Conservation (phyloP, 2,113 vertebrate species). For the Gyps fulvus region DNA sequence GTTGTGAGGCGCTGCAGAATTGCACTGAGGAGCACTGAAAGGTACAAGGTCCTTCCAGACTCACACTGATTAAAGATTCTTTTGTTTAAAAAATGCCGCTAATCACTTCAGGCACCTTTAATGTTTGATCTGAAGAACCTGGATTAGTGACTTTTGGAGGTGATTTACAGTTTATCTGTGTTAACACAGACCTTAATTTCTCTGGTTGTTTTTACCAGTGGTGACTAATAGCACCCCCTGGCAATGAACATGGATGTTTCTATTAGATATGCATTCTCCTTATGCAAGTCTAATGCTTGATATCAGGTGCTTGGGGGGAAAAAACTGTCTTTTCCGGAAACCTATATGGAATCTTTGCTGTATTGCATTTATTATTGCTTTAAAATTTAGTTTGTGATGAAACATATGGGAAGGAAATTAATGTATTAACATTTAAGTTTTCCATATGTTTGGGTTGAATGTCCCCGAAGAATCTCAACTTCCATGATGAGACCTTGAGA, state of each 20-base stretch:
- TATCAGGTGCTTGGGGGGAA: not conserved
- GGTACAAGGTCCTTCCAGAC: not conserved
- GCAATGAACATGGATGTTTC: not conserved
- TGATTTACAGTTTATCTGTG: not conserved
- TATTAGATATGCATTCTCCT: not conserved
- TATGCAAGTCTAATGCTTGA: not conserved
- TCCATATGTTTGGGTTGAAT: not conserved
- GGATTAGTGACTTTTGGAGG: not conserved
- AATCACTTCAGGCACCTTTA: not conserved
- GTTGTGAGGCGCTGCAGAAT: not conserved
- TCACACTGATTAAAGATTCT: not conserved
- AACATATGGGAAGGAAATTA: not conserved
- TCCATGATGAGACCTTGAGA: not conserved
- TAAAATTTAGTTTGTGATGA: not conserved
- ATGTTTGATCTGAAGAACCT: not conserved
- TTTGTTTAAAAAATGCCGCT: not conserved
- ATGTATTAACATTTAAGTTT: not conserved
- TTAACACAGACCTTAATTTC: not conserved
- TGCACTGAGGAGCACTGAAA: not conserved
- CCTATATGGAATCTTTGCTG: not conserved
- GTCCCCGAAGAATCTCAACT: not conserved
- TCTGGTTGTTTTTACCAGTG: not conserved
- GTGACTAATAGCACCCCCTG: not conserved
- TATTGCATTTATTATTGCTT: not conserved
- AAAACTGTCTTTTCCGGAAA: not conserved